Evolutionary conservation across 1,140 invertebrate species (phyloP).

Genomic region (Penaeus chinensis): DNA sequence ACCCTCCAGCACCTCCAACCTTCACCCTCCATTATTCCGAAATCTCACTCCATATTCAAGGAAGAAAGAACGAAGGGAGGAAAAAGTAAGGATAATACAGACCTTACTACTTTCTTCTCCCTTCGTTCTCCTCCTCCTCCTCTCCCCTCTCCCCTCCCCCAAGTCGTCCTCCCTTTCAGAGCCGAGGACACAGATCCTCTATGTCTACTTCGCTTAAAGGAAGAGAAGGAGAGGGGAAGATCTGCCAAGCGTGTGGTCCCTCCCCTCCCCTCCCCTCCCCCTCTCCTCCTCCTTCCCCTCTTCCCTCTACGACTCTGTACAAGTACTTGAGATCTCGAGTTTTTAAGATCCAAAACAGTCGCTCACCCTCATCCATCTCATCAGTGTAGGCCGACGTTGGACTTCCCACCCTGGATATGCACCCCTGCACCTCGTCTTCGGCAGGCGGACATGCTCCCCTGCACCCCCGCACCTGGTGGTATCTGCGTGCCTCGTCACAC

Average conservation of each 20-base stretch:
- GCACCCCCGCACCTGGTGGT: constrained; percentile 30
- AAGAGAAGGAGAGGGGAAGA: no score
- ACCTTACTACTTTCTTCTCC: not conserved
- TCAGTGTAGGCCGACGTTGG: not conserved
- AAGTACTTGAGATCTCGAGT: no score
- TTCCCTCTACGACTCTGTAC: not conserved
- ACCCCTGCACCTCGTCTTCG: constrained; percentile 21
- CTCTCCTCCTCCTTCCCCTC: not conserved
- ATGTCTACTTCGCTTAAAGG: no score
- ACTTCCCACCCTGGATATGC: constrained; percentile 28
- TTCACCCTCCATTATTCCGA: not conserved
- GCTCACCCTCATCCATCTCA: not conserved
- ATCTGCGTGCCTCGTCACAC: constrained; percentile 24
- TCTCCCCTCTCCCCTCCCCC: not conserved
- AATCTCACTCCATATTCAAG: not conserved
- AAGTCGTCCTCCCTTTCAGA: not conserved
- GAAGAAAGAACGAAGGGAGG: no score
- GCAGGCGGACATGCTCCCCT: constrained; percentile 42
- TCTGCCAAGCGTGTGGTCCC: not conserved
- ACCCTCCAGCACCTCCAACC: not conserved
- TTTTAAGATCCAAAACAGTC: no score
- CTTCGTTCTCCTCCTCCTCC: not conserved
- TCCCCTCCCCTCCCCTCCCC: not conserved
- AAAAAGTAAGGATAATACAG: no score
- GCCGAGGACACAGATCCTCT: no score